Percentiles rank a stretch among this genome's conserved stretches.
Conservation (phyloP, 2,888 invertebrate species). For the Anagyrus pseudococci region DNA sequence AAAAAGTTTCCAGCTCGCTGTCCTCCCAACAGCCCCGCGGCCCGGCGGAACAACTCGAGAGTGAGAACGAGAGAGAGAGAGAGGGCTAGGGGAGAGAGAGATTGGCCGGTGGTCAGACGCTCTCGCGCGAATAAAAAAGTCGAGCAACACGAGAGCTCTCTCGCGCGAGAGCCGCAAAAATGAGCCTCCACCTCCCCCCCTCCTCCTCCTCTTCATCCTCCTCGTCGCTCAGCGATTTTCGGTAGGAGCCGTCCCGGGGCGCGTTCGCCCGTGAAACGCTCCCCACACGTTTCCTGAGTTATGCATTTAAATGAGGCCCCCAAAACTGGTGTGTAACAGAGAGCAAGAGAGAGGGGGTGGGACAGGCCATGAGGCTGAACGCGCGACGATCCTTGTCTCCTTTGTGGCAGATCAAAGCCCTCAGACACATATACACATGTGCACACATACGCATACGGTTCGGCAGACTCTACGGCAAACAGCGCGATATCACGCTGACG, state of each 20-base stretch:
- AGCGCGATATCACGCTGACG: too few species aligned
- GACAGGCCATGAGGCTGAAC: not conserved
- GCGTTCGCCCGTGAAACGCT: constrained; percentile 54
- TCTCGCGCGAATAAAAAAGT: constrained; percentile 13
- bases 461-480: not conserved
- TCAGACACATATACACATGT: not conserved
- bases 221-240: too few species aligned
- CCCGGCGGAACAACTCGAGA: not conserved
- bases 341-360: too few species aligned
- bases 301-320: constrained; percentile 60
- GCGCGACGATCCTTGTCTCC: not conserved
- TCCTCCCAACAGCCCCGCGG: constrained; percentile 28
- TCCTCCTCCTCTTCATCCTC: too few species aligned
- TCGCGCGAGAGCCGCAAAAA: too few species aligned
- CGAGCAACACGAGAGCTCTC: constrained; percentile 8
- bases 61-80: not conserved
- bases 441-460: not conserved
- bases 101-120: too few species aligned
- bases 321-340: too few species aligned
- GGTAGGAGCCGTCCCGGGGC: constrained; percentile 17
- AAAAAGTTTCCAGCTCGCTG: constrained; percentile 38
- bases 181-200: too few species aligned
- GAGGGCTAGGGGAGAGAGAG: not conserved
- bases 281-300: constrained; percentile 58
- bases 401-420: not conserved